Percentiles rank a stretch among this genome's conserved stretches.
These are phyloP conservation scores for Gallinago stenura DNA, from an alignment of 2,797 vertebrate species.

Conservation along the genomic window DNA sequence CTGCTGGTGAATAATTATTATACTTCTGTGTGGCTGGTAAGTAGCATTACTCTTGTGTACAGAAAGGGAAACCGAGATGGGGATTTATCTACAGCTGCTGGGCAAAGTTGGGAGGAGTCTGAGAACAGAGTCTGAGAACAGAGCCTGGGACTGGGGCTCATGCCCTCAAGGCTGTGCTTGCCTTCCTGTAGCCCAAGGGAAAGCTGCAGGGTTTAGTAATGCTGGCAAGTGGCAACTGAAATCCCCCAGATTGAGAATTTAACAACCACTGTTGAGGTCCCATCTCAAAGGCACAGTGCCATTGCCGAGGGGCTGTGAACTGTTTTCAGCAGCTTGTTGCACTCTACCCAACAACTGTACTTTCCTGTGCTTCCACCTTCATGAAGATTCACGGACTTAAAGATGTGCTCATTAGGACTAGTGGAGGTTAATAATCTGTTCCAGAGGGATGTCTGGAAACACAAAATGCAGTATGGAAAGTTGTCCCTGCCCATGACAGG, in stretches of 20 bases:
- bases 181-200: background rate
- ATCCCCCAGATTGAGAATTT: background rate
- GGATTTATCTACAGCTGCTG: background rate
- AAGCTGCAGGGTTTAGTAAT: background rate
- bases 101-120: background rate
- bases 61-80: background rate
- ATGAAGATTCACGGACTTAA: background rate
- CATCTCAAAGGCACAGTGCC: background rate
- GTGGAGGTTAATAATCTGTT: background rate
- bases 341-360: background rate
- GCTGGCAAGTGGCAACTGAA: background rate
- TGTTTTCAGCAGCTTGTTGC: background rate
- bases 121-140: background rate
- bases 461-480: background rate
- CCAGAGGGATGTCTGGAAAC: background rate
- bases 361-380: background rate
- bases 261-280: accelerated
- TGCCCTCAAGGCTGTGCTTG: background rate
- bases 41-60: background rate
- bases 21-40: background rate
- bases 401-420: background rate
- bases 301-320: background rate
- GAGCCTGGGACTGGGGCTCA: background rate
- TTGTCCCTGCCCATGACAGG: background rate
- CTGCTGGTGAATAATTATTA: background rate